These are phyloP conservation scores for Paedocypris sp. DNA, from an alignment of 2,113 vertebrate genomes.

Conservation along the genomic window DNA sequence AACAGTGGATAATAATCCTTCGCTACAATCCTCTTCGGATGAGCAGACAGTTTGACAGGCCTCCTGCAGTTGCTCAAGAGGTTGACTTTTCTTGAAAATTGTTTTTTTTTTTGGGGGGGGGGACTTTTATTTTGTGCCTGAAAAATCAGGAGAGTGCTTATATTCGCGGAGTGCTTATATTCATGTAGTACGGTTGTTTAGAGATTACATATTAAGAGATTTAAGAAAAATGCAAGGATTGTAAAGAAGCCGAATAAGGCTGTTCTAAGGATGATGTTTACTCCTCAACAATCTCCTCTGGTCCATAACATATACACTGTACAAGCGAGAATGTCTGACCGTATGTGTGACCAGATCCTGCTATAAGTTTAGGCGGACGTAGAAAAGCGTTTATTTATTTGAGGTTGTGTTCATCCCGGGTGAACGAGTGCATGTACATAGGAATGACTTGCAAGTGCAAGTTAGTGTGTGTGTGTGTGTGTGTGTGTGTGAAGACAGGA, in stretches of 20 bases:
- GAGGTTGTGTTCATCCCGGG: background rate
- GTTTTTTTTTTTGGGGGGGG: no score
- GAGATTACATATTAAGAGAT: no score
- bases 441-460: slow-evolving; percentile 9
- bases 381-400: slow-evolving; percentile 17
- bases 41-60: no score
- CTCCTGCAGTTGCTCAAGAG: no score
- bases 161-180: no score
- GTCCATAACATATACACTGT: background rate
- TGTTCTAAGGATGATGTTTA: slow-evolving; percentile 6
- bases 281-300: slow-evolving; percentile 4
- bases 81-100: no score
- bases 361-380: background rate
- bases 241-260: background rate
- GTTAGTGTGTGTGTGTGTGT: slow-evolving; percentile 25
- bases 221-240: background rate
- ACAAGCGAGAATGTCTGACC: background rate
- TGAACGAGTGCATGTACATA: slow-evolving; percentile 18
- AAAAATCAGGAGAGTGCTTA: no score
- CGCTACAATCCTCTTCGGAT: no score
- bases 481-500: slow-evolving; percentile 36
- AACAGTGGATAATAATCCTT: no score
- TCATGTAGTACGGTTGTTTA: no score
- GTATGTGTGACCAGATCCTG: background rate
- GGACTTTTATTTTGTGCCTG: no score